phyloP scores from a whole-genome alignment of 1,140 invertebrate species.

The Trichogramma pretiosum region DNA sequence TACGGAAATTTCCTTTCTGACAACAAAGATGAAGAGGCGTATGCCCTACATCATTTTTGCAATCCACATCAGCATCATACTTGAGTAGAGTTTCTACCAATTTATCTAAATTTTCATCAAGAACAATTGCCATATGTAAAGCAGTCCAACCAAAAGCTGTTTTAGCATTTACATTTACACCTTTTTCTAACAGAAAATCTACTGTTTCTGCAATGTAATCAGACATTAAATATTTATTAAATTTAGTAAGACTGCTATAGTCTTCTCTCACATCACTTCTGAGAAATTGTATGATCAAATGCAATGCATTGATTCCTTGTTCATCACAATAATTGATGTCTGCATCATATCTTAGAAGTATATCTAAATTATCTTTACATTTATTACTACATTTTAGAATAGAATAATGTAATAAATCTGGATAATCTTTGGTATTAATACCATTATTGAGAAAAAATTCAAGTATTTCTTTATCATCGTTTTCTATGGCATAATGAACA shows the following conservation, averaged over 20 bases:
- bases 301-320: background rate
- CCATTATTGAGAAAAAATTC: slow-evolving; percentile 12
- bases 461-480: slow-evolving; percentile 7
- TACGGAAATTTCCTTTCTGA: slow-evolving; percentile 36
- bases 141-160: background rate
- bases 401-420: background rate
- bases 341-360: background rate
- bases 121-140: background rate
- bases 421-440: background rate
- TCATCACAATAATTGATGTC: slow-evolving; percentile 1
- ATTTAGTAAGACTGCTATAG: background rate
- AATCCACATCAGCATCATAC: slow-evolving; percentile 8
- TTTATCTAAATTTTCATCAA: background rate
- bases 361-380: background rate
- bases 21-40: slow-evolving; percentile 44
- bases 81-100: background rate
- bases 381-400: background rate
- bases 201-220: background rate
- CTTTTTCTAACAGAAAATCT: background rate
- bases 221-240: background rate
- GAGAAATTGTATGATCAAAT: background rate
- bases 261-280: background rate
- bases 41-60: slow-evolving; percentile 12
- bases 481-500: slow-evolving; percentile 2
- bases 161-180: slow-evolving; percentile 3